These are phyloP conservation scores for Megaustenia siamemsis DNA, from an alignment of 2,888 invertebrate species.

Conservation along the genomic window DNA sequence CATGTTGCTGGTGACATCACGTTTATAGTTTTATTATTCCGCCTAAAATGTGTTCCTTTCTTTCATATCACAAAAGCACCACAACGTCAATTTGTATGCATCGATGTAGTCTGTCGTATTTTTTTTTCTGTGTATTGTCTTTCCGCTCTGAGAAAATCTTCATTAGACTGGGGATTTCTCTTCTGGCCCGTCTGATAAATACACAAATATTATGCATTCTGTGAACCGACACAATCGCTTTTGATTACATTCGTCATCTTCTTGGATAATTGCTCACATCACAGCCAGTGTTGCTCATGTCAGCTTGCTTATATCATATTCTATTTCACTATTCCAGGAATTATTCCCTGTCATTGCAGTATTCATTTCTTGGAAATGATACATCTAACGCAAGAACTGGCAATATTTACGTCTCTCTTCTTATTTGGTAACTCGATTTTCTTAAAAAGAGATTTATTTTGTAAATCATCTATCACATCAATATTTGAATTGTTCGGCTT, in stretches of 20 bases:
- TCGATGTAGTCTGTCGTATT: too few relatives aligned
- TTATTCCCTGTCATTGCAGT: neutral
- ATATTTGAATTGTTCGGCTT: neutral
- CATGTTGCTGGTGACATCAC: too few relatives aligned
- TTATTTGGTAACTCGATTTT: neutral
- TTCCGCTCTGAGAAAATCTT: neutral
- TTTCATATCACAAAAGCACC: too few relatives aligned
- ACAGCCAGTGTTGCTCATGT: neutral
- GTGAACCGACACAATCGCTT: neutral
- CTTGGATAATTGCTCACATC: neutral
- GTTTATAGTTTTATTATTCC: too few relatives aligned
- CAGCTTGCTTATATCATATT: neutral
- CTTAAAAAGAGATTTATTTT: neutral
- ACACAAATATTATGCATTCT: conserved; percentile 9
- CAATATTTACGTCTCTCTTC: neutral
- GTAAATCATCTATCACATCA: neutral
- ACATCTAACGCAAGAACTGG: neutral
- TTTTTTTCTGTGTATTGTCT: neutral
- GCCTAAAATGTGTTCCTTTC: too few relatives aligned
- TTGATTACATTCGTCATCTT: conserved; percentile 8
- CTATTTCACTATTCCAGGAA: neutral
- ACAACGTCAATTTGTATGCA: too few relatives aligned
- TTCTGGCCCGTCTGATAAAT: neutral
- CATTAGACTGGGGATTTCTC: neutral
- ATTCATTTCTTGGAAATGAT: neutral